Evolutionary conservation across 2,113 vertebrate species (phyloP).

Genomic region (Sinocyclocheilus grahami): DNA sequence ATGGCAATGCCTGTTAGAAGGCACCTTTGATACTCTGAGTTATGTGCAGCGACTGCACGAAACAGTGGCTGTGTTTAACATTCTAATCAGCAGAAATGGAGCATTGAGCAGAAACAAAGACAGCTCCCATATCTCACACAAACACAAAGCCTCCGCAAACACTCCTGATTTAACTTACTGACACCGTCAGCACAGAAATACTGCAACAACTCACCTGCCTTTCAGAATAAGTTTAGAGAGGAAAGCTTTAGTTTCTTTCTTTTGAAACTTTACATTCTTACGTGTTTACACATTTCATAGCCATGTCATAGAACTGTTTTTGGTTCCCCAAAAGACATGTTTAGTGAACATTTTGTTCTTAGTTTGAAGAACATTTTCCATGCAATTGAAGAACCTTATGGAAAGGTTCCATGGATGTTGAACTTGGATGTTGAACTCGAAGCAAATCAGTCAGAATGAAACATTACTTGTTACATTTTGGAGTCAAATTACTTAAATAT

Average conservation of each 20-base stretch:
- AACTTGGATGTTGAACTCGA: not conserved
- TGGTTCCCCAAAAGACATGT: too few relatives aligned
- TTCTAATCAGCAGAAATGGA: constrained; percentile 43
- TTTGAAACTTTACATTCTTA: not conserved
- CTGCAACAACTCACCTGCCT: constrained; percentile 16
- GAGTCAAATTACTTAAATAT: not conserved
- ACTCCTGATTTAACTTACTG: constrained; percentile 48
- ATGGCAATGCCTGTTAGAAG: constrained; percentile 45
- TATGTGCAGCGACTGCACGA: constrained; percentile 46
- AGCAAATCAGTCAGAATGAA: not conserved
- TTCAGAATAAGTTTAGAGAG: not conserved
- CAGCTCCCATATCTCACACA: constrained; percentile 46
- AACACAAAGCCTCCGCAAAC: constrained; percentile 50
- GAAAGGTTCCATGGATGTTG: not conserved
- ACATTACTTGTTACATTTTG: not conserved
- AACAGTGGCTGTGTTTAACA: constrained; percentile 52
- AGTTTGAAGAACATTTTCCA: not conserved
- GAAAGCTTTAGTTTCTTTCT: constrained; percentile 24
- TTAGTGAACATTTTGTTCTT: not conserved
- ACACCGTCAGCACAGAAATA: constrained; percentile 16
- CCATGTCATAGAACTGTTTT: not conserved
- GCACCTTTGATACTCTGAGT: constrained; percentile 50
- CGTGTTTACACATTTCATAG: not conserved
- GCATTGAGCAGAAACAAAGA: constrained; percentile 43
- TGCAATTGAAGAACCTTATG: not conserved